Percentiles rank a stretch among this genome's conserved stretches.
Conservation (phyloP, 2,797 vertebrate genomes). For the Okamejei kenojei region DNA sequence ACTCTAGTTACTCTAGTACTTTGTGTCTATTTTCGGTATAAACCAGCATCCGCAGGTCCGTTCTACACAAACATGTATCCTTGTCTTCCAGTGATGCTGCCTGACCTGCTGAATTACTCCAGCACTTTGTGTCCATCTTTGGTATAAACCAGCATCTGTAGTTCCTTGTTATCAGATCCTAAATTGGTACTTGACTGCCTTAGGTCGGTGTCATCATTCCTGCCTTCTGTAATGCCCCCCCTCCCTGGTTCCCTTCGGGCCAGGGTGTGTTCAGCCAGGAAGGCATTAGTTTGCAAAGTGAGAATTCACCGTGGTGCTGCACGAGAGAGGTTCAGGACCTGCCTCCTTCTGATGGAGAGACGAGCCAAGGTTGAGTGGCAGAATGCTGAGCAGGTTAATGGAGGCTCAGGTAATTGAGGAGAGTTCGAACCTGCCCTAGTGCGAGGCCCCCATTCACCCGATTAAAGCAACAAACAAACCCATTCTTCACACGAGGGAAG, state of each 20-base stretch:
- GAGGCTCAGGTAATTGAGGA: conserved; percentile 37
- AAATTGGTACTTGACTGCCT: background rate
- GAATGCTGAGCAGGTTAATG: conserved; percentile 34
- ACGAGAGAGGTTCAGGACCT: conserved; percentile 41
- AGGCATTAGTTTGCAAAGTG: conserved; percentile 34
- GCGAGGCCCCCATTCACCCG: background rate
- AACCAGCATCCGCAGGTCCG: no score
- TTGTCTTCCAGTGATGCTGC: no score
- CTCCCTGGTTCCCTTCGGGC: no score
- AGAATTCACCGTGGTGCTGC: conserved; percentile 35
- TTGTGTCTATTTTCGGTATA: no score
- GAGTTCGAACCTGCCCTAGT: conserved; percentile 21
- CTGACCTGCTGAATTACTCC: no score
- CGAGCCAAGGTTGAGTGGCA: conserved; percentile 7
- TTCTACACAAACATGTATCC: no score
- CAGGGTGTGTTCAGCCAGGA: background rate
- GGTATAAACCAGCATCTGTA: no score
- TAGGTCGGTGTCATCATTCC: background rate
- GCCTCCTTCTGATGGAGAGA: conserved; percentile 39
- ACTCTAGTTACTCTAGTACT: no score
- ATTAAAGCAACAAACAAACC: conserved; percentile 33
- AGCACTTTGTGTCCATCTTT: no score
- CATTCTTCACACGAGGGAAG: background rate
- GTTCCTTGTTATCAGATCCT: no score
- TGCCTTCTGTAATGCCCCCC: background rate